Conservation (phyloP, 2,113 vertebrate genomes). For the Malurus elegans region DNA sequence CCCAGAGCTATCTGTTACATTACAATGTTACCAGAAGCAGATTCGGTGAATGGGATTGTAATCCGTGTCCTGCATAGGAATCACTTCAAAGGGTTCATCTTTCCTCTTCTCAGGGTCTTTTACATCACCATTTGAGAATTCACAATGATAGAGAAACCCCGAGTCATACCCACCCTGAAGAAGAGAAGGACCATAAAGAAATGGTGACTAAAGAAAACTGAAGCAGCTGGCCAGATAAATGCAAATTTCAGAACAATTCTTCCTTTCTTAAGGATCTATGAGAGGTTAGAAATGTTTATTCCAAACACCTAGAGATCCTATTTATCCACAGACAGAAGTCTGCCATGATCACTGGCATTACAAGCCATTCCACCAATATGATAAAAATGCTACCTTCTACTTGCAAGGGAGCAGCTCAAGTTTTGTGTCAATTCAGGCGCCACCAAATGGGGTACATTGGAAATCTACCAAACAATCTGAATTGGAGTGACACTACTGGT, state of each 20-base stretch:
- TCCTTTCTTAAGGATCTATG: not conserved
- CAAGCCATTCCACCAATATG: not conserved
- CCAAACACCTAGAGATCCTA: not conserved
- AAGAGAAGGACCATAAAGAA: not conserved
- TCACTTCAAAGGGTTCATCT: conserved; percentile 85
- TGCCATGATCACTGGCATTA: not conserved
- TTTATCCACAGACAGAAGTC: not conserved
- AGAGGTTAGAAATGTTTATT: not conserved
- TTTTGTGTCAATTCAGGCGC: not conserved
- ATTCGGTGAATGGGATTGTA: conserved; percentile 80
- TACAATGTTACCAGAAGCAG: conserved; percentile 81
- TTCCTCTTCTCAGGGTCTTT: conserved; percentile 57
- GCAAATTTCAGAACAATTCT: not conserved
- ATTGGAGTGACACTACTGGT: not conserved
- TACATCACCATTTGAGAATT: conserved; percentile 72
- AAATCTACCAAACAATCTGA: not conserved
- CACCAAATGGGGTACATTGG: not conserved
- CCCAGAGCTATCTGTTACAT: not conserved
- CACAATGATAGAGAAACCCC: conserved; percentile 90
- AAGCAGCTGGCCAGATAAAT: not conserved
- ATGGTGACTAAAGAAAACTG: not conserved
- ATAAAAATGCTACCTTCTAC: not conserved
- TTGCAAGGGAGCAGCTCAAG: not conserved
- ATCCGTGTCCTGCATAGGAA: conserved; percentile 70
- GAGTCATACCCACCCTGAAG: conserved; percentile 87